A percentile compares a stretch with the other conserved stretches of the same genome.
These are phyloP conservation scores for Gulo gulo DNA, from an alignment of 2,113 vertebrate species.

Conservation along the genomic window DNA sequence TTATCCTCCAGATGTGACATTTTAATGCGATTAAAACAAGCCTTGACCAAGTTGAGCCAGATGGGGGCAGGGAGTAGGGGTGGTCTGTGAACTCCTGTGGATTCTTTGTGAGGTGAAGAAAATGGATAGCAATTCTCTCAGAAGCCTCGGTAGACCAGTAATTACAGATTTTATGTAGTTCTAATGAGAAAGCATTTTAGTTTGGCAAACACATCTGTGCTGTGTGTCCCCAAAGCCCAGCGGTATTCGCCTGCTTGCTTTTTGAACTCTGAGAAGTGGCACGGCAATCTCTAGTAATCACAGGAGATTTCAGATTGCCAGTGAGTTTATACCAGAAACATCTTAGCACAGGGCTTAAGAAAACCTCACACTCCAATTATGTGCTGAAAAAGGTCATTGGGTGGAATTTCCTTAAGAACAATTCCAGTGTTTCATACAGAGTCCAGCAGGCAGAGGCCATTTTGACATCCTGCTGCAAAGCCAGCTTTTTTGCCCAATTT, in stretches of 20 bases:
- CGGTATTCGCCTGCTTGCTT: constrained; percentile 62
- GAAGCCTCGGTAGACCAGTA: constrained; percentile 32
- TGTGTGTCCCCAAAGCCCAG: constrained; percentile 36
- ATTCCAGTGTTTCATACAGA: constrained; percentile 46
- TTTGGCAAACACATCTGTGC: constrained; percentile 48
- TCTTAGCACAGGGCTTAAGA: constrained; percentile 62
- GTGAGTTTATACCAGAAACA: constrained; percentile 44
- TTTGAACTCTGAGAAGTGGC: constrained; percentile 69
- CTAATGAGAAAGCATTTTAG: constrained; percentile 63
- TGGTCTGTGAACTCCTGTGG: background rate
- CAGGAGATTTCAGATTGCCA: constrained; percentile 55
- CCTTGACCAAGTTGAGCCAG: constrained; percentile 18
- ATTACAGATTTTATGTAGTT: constrained; percentile 38
- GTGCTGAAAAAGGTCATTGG: constrained; percentile 58
- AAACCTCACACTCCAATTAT: constrained; percentile 54
- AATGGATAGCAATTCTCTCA: constrained; percentile 3
- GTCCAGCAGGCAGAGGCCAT: background rate
- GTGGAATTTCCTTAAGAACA: constrained; percentile 64
- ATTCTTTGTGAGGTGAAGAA: constrained; percentile 49
- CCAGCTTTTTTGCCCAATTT: constrained; percentile 42
- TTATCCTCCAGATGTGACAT: constrained; percentile 44
- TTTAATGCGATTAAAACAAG: constrained; percentile 56
- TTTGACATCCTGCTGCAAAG: constrained; percentile 29
- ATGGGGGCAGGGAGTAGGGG: background rate
- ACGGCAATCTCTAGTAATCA: constrained; percentile 47